Base-by-base conservation (phyloP, 2,888 invertebrate species). In the Aplocera efformata region DNA sequence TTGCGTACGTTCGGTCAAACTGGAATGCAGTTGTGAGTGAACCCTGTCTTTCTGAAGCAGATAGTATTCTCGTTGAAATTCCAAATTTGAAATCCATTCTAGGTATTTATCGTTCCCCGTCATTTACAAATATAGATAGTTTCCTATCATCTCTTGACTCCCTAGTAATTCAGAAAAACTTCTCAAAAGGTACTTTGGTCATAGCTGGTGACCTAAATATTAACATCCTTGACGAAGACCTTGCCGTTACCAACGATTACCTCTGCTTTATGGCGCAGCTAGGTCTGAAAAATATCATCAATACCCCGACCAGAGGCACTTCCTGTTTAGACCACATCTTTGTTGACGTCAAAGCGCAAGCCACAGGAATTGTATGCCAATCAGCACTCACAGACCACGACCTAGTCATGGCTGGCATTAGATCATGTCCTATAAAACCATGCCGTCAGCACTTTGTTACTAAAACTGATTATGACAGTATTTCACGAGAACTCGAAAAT, bases 241-340 rank as follows among this genome's bases (percentile, higher is more conserved):
- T n/a, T 9, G 9, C 6, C 10, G 9, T 6, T n/a, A n/a, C n/a
- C n/a, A n/a, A n/a, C n/a, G n/a, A n/a, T n/a, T n/a, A n/a, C n/a
- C n/a, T n/a, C n/a, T n/a, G n/a, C n/a, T n/a, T n/a, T n/a, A n/a
- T n/a, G n/a, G n/a, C n/a, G n/a, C n/a, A n/a, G n/a, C n/a, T n/a
- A n/a, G n/a, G 25, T 6, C 25, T 32, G 0, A 24, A 25, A 4
- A 10, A 32, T 9, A 7, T 6, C 2, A 17, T 32, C 7, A 25
- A 11, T 11, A 4, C 5, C 1, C 25, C 32, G 0, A 32, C 32
- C 2, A 32, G 25, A 22, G 32, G 25, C 0, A 3, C 0, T 6
- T 32, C 25, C 5, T 32, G 25, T 8, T 13, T 32, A 8, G 32
- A 32, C 6, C 32, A 32, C 13, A 9, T 32, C 6, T 2, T 24